Evolutionary conservation across 2,797 vertebrate genomes (phyloP).

Genomic region (Holocentrus rufus): DNA sequence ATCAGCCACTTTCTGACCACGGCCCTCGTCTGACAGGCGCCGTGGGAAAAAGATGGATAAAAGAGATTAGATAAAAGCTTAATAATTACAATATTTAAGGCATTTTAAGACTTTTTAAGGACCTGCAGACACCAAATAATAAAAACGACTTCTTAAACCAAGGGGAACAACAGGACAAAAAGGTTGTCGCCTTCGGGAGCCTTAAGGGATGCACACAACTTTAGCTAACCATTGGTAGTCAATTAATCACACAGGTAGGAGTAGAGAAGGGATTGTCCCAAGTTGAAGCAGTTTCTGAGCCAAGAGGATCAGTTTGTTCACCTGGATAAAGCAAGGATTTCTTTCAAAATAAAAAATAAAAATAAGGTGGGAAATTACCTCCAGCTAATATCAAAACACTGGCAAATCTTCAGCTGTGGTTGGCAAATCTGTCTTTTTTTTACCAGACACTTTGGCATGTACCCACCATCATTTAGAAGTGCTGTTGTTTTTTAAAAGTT

Average conservation of each 20-base stretch:
- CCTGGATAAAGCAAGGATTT: constrained; percentile 19
- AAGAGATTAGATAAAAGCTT: no score
- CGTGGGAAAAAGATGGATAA: no score
- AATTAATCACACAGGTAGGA: background rate
- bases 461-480: background rate
- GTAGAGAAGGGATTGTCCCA: background rate
- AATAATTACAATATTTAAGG: no score
- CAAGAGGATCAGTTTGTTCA: background rate
- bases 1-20: no score
- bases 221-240: background rate
- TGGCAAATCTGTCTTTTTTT: background rate
- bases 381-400: constrained; percentile 14
- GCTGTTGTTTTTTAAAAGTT: background rate
- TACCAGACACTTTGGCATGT: background rate
- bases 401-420: constrained; percentile 12
- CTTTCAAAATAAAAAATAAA: constrained; percentile 30
- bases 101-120: no score
- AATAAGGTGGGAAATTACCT: constrained; percentile 36
- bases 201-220: background rate
- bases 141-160: background rate
- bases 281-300: background rate
- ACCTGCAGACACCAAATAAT: no score
- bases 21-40: no score
- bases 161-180: background rate
- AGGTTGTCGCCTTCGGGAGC: background rate